Conservation (phyloP, 2,113 vertebrate genomes). For the Bufo gargarizans region DNA sequence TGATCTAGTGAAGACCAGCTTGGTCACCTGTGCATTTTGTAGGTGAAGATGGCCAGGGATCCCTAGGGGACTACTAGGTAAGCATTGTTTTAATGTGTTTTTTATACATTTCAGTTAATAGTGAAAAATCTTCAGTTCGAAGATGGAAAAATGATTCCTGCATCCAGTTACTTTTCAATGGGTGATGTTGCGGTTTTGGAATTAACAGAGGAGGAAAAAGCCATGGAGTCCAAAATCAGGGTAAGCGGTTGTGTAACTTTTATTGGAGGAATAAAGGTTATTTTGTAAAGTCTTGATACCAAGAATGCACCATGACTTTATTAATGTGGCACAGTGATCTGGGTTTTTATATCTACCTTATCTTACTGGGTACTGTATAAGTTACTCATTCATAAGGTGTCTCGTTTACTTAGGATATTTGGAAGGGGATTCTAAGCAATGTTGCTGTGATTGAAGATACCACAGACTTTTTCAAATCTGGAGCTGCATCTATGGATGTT, state of each 20-base stretch:
- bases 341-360: neutral
- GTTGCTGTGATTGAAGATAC: slow-evolving; percentile 75
- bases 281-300: neutral
- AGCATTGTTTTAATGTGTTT: neutral
- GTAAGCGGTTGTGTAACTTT: slow-evolving; percentile 62
- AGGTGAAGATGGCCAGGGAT: neutral
- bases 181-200: slow-evolving; percentile 71
- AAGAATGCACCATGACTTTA: neutral
- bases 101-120: slow-evolving; percentile 68
- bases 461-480: slow-evolving; percentile 86
- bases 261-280: neutral
- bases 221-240: slow-evolving; percentile 76
- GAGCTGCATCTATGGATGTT: slow-evolving; percentile 84
- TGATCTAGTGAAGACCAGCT: neutral
- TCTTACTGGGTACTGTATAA: neutral
- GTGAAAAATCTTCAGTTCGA: slow-evolving; percentile 81
- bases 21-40: neutral
- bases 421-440: slow-evolving; percentile 82
- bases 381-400: neutral
- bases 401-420: slow-evolving; percentile 70
- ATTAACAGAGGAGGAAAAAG: slow-evolving; percentile 77
- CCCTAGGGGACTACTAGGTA: neutral
- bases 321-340: neutral
- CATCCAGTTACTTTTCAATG: slow-evolving; percentile 79
- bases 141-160: slow-evolving; percentile 83